Conservation (phyloP, 2,888 invertebrate species). For the Rhorus exstirpatorius region DNA sequence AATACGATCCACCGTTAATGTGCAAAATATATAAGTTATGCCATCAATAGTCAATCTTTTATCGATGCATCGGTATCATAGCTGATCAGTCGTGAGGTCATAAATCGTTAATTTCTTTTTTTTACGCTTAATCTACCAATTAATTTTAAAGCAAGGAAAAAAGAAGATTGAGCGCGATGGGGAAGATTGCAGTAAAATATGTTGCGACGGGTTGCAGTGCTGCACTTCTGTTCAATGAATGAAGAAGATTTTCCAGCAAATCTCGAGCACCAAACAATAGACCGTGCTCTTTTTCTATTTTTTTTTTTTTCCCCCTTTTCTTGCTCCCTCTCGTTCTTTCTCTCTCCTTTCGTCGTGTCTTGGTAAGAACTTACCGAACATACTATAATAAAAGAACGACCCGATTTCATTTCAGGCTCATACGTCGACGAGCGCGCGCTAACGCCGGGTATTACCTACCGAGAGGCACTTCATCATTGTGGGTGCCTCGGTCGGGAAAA, state of each 20-base stretch:
- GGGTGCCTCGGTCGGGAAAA: conserved; percentile 50
- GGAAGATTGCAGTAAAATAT: conserved; percentile 59
- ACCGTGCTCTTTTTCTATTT: conserved; percentile 24
- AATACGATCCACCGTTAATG: no score
- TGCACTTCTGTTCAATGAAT: conserved; percentile 65
- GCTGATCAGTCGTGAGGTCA: background rate
- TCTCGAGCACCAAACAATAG: conserved; percentile 62
- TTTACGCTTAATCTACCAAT: conserved; percentile 22
- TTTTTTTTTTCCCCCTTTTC: conserved; percentile 17
- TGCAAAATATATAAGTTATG: no score
- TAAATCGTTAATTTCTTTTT: conserved; percentile 12
- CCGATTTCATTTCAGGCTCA: conserved; percentile 62
- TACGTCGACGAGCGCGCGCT: conserved; percentile 64
- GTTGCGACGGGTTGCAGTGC: conserved; percentile 38
- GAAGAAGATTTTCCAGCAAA: conserved; percentile 68
- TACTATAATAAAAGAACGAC: conserved; percentile 65
- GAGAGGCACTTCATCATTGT: conserved; percentile 68
- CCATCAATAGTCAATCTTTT: no score
- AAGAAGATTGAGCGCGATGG: conserved; percentile 23
- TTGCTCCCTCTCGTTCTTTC: background rate
- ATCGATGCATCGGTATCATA: background rate
- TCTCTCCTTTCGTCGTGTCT: conserved; percentile 26
- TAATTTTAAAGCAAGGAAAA: conserved; percentile 48
- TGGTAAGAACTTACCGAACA: conserved; percentile 56
- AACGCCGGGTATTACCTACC: conserved; percentile 63